A percentile compares a stretch with the other conserved stretches of the same genome.
Evolutionary conservation across 2,888 invertebrate species (phyloP).

Genomic region (Loripinus fragilis): DNA sequence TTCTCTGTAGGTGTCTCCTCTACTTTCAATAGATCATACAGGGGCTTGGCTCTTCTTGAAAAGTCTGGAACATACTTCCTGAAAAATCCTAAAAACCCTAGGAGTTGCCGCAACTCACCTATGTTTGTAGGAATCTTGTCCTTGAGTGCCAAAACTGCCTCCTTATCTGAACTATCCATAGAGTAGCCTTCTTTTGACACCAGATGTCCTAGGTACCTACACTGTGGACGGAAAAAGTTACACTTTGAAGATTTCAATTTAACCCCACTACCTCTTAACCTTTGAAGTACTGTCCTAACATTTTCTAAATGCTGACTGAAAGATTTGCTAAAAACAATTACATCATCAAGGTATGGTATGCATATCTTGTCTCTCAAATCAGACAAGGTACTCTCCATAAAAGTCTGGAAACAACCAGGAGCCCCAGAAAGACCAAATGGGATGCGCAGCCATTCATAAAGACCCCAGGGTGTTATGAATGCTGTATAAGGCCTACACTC

Average conservation of each 20-base stretch:
- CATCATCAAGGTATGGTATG: constrained; percentile 44
- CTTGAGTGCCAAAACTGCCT: constrained; percentile 26
- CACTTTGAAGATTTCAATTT: constrained; percentile 51
- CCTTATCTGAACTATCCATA: constrained; percentile 30
- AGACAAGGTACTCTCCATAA: constrained; percentile 31
- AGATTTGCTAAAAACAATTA: constrained; percentile 23
- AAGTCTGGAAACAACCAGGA: constrained; percentile 29
- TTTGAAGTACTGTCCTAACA: constrained; percentile 29
- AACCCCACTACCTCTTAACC: constrained; percentile 28
- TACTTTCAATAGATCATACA: constrained; percentile 30
- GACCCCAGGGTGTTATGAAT: constrained; percentile 48
- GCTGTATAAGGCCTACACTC: constrained; percentile 21
- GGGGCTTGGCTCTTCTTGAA: constrained; percentile 21
- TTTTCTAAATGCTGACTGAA: constrained; percentile 32
- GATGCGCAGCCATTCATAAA: constrained; percentile 44
- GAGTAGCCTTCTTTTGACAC: constrained; percentile 35
- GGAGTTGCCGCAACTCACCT: constrained; percentile 30
- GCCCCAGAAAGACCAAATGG: too few relatives aligned
- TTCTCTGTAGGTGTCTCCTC: not conserved
- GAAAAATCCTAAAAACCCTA: constrained; percentile 36
- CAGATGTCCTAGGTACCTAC: constrained; percentile 39
- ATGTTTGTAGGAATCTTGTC: constrained; percentile 27
- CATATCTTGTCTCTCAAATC: constrained; percentile 37
- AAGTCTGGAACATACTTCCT: constrained; percentile 36
- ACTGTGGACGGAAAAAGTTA: constrained; percentile 30